Evolutionary conservation across 2,888 invertebrate species (phyloP).

Genomic region (Blera fallax): DNA sequence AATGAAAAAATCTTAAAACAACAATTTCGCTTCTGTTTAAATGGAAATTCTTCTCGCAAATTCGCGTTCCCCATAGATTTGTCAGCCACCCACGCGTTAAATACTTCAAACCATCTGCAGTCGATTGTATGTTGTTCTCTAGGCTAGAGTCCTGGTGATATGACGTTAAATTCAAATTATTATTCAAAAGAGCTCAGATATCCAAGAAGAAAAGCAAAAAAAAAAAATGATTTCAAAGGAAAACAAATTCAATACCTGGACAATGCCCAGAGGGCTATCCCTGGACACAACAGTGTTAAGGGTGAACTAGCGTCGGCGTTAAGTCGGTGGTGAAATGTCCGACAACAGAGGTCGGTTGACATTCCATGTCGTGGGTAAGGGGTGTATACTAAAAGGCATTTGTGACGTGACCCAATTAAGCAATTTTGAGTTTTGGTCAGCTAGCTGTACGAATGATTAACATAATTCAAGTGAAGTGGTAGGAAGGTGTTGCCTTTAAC

Average conservation of each 20-base stretch:
- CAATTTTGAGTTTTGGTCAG: not conserved
- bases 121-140: not conserved
- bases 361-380: slow-evolving; percentile 1
- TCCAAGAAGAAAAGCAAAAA: not conserved
- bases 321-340: not conserved
- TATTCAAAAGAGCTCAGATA: not conserved
- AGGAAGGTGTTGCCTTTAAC: slow-evolving; percentile 1
- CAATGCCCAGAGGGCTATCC: not conserved
- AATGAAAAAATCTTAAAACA: slow-evolving; percentile 7
- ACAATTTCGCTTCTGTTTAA: slow-evolving; percentile 33
- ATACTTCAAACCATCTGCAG: slow-evolving; percentile 31
- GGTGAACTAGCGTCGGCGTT: not conserved
- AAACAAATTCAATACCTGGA: not conserved
- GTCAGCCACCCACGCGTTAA: not conserved
- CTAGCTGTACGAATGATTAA: slow-evolving; percentile 5
- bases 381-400: not conserved
- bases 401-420: slow-evolving; percentile 21
- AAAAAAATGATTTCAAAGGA: not conserved
- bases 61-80: not conserved
- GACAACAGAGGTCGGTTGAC: slow-evolving; percentile 14
- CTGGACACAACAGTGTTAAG: not conserved
- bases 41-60: slow-evolving; percentile 30
- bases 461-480: slow-evolving; percentile 12
- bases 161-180: slow-evolving; percentile 27
- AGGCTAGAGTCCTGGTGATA: not conserved